phyloP scores from a whole-genome alignment of 2,888 invertebrate species.

The Boloria selene region DNA sequence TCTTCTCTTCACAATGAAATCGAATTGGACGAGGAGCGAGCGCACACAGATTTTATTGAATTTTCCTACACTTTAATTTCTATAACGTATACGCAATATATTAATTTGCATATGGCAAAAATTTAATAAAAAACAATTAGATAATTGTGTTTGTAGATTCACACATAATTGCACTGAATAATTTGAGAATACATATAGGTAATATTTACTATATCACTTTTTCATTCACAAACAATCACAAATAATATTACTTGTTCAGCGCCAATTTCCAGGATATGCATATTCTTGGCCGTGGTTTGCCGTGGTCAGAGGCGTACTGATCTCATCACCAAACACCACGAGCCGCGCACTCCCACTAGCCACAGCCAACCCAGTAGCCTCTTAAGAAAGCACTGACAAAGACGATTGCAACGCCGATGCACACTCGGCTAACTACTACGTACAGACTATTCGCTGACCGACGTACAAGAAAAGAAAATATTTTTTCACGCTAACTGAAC shows the following conservation, averaged over 20 bases:
- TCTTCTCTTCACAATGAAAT: constrained; percentile 10
- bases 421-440: constrained; percentile 58
- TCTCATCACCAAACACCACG: constrained; percentile 64
- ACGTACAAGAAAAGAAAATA: constrained; percentile 71
- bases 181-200: background rate
- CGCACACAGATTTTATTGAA: constrained; percentile 1
- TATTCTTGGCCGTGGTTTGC: constrained; percentile 57
- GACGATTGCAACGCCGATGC: constrained; percentile 63
- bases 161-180: background rate
- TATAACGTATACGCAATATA: too few species aligned
- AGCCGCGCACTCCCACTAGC: constrained; percentile 41
- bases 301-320: constrained; percentile 51
- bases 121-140: too few species aligned
- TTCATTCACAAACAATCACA: constrained; percentile 33
- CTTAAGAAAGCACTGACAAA: constrained; percentile 42
- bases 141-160: too few species aligned
- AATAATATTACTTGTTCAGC: constrained; percentile 72
- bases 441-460: constrained; percentile 47
- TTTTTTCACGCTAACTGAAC: constrained; percentile 78
- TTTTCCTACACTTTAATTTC: too few species aligned
- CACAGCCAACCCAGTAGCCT: constrained; percentile 40
- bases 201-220: constrained; percentile 25
- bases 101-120: too few species aligned
- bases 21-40: constrained; percentile 15
- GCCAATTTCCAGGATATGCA: constrained; percentile 80